phyloP scores from a whole-genome alignment of 1,140 invertebrate genomes.

The Eriocheir sinensis region DNA sequence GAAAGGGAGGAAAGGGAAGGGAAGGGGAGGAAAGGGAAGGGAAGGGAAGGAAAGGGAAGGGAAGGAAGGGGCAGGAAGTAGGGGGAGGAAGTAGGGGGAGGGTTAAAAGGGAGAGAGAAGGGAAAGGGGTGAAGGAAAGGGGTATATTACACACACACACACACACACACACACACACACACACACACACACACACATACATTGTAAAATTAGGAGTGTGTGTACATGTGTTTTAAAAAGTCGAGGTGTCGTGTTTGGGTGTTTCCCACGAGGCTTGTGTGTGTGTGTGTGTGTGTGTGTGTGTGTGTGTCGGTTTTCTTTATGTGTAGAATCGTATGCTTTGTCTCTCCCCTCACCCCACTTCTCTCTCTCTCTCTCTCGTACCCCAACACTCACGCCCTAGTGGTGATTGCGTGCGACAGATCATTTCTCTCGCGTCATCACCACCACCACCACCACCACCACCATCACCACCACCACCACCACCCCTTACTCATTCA shows the following conservation, averaged over 20 bases:
- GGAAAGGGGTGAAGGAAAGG: no score
- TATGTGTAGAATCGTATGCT: background rate
- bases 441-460: background rate
- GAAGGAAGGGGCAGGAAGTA: no score
- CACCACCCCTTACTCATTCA: background rate
- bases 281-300: background rate
- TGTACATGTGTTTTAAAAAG: background rate
- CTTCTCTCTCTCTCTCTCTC: constrained; percentile 1
- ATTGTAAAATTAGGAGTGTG: background rate
- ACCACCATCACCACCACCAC: background rate
- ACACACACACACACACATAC: background rate
- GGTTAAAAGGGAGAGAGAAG: no score
- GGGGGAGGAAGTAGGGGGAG: no score
- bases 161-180: constrained; percentile 13
- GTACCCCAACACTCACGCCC: background rate
- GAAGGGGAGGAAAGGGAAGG: no score
- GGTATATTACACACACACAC: background rate
- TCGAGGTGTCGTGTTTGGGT: no score
- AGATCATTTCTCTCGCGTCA: background rate
- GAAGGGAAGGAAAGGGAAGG: no score
- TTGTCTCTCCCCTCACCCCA: background rate
- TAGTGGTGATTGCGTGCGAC: background rate
- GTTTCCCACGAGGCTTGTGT: background rate
- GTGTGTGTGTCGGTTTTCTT: background rate
- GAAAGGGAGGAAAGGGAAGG: no score